Evolutionary conservation across 2,797 vertebrate genomes (phyloP).

Genomic region (Falco berigora): DNA sequence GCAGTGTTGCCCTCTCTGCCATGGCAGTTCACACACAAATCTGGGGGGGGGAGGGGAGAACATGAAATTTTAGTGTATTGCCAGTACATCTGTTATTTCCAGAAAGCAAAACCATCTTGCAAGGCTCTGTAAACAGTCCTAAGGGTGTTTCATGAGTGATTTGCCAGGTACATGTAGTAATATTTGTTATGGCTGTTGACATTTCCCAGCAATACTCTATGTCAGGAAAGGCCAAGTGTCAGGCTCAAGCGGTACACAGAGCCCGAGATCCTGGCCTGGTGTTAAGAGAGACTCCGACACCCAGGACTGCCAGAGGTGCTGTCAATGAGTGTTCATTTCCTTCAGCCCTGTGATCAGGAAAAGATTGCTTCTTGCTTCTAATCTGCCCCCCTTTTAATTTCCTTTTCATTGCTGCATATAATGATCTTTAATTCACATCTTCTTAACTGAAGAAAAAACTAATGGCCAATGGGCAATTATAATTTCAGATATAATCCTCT

Average conservation of each 20-base stretch:
- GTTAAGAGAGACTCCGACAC: not conserved
- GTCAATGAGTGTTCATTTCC: not conserved
- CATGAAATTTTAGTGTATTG: not conserved
- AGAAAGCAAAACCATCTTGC: not conserved
- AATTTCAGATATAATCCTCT: not conserved
- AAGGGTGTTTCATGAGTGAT: constrained; percentile 33
- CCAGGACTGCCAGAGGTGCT: not conserved
- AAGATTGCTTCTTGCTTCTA: not conserved
- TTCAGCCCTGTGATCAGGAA: not conserved
- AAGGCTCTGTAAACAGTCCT: not conserved
- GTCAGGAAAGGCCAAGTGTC: not conserved
- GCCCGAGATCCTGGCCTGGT: not conserved
- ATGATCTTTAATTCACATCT: not conserved
- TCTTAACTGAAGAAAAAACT: not conserved
- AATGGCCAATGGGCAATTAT: not conserved
- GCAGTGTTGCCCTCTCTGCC: not conserved
- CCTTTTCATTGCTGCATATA: not conserved
- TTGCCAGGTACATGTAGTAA: constrained; percentile 19
- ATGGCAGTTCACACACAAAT: not conserved
- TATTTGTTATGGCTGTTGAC: constrained; percentile 40
- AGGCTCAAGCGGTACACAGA: not conserved
- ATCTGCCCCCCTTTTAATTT: not conserved
- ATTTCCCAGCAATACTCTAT: not conserved
- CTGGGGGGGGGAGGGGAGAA: not conserved
- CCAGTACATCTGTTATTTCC: not conserved